Conservation (phyloP, 1,140 invertebrate genomes). For the Solenopsis fugax region DNA sequence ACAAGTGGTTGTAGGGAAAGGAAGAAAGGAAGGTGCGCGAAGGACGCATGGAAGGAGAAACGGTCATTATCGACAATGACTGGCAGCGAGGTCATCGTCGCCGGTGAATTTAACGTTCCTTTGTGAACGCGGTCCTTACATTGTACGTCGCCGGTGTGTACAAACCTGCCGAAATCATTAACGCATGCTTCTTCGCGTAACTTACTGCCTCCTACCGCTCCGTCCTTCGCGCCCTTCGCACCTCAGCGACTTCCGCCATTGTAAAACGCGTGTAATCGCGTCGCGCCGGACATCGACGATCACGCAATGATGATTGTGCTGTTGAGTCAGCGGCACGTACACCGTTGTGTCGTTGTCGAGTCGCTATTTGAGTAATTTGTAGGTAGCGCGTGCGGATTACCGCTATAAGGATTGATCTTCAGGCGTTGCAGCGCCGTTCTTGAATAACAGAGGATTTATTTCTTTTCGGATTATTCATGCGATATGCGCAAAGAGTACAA, state of each 20-base stretch:
- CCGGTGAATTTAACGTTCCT: slow-evolving; percentile 79
- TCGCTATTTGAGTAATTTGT: slow-evolving; percentile 63
- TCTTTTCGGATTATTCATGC: slow-evolving; percentile 2
- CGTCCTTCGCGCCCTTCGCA: slow-evolving; percentile 42
- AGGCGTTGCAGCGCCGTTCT: background rate
- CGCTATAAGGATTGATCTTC: slow-evolving; percentile 25
- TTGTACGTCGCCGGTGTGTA: slow-evolving; percentile 74
- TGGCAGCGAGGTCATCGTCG: slow-evolving; percentile 82
- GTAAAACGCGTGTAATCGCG: slow-evolving; percentile 61
- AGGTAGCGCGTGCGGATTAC: slow-evolving; percentile 56
- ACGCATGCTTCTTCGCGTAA: slow-evolving; percentile 67
- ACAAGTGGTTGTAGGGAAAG: background rate
- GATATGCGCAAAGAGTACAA: background rate
- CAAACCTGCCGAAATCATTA: slow-evolving; percentile 81
- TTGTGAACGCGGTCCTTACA: slow-evolving; percentile 74
- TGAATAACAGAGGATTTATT: slow-evolving; percentile 49
- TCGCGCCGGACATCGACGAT: slow-evolving; percentile 51
- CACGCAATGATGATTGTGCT: slow-evolving; percentile 57
- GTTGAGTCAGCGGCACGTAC: slow-evolving; percentile 51
- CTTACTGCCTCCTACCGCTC: background rate
- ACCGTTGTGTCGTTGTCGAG: slow-evolving; percentile 59
- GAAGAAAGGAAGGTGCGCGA: background rate
- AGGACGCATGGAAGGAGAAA: slow-evolving; percentile 68
- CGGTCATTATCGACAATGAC: slow-evolving; percentile 84
- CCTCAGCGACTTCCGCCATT: slow-evolving; percentile 52